These are phyloP conservation scores for Glareola pratincola DNA, from an alignment of 2,113 vertebrate genomes.

Conservation along the genomic window DNA sequence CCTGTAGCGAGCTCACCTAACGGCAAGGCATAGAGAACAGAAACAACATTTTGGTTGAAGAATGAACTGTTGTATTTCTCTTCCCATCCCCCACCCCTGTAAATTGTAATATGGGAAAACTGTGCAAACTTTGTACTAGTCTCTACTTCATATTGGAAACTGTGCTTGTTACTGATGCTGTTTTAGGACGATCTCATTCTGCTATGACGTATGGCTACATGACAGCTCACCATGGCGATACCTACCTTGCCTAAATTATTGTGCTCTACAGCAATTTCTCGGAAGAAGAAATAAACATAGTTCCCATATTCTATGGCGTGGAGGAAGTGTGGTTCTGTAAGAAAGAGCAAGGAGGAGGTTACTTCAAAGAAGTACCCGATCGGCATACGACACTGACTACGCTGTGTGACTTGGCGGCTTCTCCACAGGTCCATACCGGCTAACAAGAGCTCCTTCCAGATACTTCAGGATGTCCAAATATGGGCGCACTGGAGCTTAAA, in stretches of 20 bases:
- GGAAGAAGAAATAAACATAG: slow-evolving; percentile 98
- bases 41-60: neutral
- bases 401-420: neutral
- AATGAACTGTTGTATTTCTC: neutral
- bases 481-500: slow-evolving; percentile 19
- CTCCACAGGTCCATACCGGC: neutral
- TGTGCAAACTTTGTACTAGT: neutral
- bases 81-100: neutral
- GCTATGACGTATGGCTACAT: neutral
- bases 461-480: neutral
- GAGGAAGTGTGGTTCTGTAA: slow-evolving; percentile 96
- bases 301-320: slow-evolving; percentile 97
- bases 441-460: neutral
- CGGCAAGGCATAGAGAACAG: neutral
- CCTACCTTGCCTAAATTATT: slow-evolving; percentile 96
- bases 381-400: neutral
- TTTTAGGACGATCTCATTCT: neutral
- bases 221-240: neutral
- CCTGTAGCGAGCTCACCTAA: neutral
- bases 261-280: slow-evolving; percentile 97
- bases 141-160: neutral
- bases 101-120: neutral
- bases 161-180: neutral
- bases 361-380: neutral
- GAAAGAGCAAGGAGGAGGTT: neutral